These are phyloP conservation scores for Ommatoiulus sabulosus DNA, from an alignment of 2,888 invertebrate genomes.

Conservation along the genomic window DNA sequence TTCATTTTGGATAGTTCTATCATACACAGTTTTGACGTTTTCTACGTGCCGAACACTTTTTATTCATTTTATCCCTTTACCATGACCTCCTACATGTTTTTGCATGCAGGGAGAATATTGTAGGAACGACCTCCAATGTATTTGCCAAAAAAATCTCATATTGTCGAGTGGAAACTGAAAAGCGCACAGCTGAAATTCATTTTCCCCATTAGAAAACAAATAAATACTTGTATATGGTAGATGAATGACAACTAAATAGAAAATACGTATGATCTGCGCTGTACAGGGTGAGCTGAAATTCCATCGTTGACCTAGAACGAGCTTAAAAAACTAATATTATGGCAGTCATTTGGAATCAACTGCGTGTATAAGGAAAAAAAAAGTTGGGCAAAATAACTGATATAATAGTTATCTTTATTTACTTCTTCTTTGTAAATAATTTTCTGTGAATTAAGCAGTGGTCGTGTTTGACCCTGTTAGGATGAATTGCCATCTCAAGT, in stretches of 20 bases:
- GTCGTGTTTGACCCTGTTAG: too few species aligned
- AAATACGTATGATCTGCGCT: background rate
- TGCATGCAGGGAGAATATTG: background rate
- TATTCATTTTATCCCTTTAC: background rate
- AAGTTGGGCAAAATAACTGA: too few species aligned
- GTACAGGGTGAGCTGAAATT: too few species aligned
- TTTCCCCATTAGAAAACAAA: background rate
- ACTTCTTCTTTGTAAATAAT: too few species aligned
- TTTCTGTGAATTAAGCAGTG: too few species aligned
- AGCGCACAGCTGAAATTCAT: background rate
- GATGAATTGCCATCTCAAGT: too few species aligned
- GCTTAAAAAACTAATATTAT: too few species aligned
- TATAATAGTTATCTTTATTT: too few species aligned
- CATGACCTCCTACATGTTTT: background rate
- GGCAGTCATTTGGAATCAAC: too few species aligned
- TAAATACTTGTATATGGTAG: background rate
- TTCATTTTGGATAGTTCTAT: background rate
- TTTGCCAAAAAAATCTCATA: background rate
- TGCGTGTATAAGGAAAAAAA: too few species aligned
- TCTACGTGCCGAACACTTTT: background rate
- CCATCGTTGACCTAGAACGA: too few species aligned
- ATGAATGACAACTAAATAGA: background rate
- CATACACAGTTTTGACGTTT: background rate
- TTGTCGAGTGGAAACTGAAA: background rate
- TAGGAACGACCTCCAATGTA: background rate